These are phyloP conservation scores for Schrankia costaestrigalis DNA, from an alignment of 2,888 invertebrate genomes.

Conservation along the genomic window DNA sequence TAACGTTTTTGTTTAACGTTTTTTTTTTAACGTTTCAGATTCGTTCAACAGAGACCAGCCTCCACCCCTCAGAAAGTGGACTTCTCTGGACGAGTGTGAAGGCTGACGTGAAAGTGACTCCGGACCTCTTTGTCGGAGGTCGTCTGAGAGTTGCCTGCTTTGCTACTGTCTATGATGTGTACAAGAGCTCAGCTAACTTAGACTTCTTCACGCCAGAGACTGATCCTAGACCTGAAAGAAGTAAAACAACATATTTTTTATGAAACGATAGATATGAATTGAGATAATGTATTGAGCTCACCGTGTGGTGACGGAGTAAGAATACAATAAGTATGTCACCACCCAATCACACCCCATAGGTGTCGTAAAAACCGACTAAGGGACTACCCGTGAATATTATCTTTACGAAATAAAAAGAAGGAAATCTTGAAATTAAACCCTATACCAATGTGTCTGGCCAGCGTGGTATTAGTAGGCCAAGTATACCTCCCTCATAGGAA, in stretches of 20 bases:
- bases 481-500: no score
- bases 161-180: constrained; percentile 85
- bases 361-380: no score
- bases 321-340: no score
- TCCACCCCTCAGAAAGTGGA: constrained; percentile 70
- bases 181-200: constrained; percentile 84
- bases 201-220: constrained; percentile 86
- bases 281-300: background rate
- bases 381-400: no score
- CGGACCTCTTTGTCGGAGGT: constrained; percentile 82
- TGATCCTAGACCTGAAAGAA: constrained; percentile 90
- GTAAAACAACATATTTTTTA: constrained; percentile 78
- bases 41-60: constrained; percentile 60
- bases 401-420: no score
- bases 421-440: no score
- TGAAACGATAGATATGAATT: background rate
- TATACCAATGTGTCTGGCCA: no score
- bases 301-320: no score
- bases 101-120: constrained; percentile 79
- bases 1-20: no score
- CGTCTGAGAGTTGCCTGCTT: constrained; percentile 86
- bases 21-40: constrained; percentile 48
- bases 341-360: no score
- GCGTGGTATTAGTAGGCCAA: no score
- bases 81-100: constrained; percentile 80